A percentile compares a stretch with the other conserved stretches of the same genome.
These are phyloP conservation scores for Epicampocera succincta DNA, from an alignment of 2,888 invertebrate genomes.

Conservation along the genomic window DNA sequence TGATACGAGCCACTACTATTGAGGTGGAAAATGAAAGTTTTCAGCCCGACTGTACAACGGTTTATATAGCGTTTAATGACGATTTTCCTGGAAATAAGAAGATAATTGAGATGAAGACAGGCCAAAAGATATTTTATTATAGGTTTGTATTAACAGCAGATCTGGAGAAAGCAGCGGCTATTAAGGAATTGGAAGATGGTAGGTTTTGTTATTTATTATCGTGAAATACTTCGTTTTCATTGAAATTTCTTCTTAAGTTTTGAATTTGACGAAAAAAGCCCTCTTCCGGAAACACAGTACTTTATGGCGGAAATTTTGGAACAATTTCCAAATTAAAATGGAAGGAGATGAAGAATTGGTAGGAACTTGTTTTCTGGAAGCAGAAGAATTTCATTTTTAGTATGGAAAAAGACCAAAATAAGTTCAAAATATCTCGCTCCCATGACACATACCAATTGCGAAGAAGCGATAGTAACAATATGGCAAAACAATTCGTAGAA, in stretches of 20 bases:
- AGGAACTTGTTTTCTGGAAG: too few species aligned
- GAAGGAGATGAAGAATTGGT: slow-evolving; percentile 83
- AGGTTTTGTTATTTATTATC: slow-evolving; percentile 44
- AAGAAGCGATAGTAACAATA: too few species aligned
- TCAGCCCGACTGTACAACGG: slow-evolving; percentile 73
- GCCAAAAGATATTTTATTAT: slow-evolving; percentile 76
- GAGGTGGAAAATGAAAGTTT: slow-evolving; percentile 75
- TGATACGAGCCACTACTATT: slow-evolving; percentile 75
- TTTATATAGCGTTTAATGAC: slow-evolving; percentile 75
- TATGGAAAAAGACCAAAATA: too few species aligned
- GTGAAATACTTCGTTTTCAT: background rate
- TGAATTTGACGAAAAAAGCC: slow-evolving; percentile 72
- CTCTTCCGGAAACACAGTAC: slow-evolving; percentile 82
- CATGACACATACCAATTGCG: too few species aligned
- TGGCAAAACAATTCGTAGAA: too few species aligned
- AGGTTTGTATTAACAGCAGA: slow-evolving; percentile 84
- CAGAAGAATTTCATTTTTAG: too few species aligned
- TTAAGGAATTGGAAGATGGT: slow-evolving; percentile 79
- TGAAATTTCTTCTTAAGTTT: slow-evolving; percentile 40
- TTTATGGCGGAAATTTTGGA: slow-evolving; percentile 83
- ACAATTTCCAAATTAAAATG: slow-evolving; percentile 82
- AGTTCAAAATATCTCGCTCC: too few species aligned
- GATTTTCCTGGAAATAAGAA: slow-evolving; percentile 72
- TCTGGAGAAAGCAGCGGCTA: slow-evolving; percentile 82
- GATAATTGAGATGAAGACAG: slow-evolving; percentile 71